phyloP scores from a whole-genome alignment of 1,140 invertebrate species.

The Tribolium castaneum region DNA sequence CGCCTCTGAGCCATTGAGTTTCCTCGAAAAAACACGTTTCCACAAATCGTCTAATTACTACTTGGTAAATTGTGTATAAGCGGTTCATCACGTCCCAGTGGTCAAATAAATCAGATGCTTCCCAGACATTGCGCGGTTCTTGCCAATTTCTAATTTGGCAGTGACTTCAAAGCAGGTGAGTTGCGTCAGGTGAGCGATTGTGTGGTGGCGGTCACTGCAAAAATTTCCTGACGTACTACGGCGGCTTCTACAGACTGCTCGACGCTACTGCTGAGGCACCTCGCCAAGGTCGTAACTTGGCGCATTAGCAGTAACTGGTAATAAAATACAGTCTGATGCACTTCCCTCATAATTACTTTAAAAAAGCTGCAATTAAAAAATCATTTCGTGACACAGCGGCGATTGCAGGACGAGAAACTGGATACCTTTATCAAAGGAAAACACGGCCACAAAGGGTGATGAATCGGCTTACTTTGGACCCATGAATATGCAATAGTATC shows the following conservation, averaged over 20 bases:
- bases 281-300: constrained; percentile 1
- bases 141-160: constrained; percentile 29
- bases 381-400: background rate
- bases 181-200: constrained; percentile 14
- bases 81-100: background rate
- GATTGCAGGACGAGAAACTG: too few relatives aligned
- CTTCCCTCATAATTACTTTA: background rate
- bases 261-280: constrained; percentile 13
- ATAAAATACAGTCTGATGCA: constrained; percentile 7
- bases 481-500: too few relatives aligned
- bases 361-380: background rate
- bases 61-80: background rate
- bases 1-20: background rate
- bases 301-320: constrained; percentile 3
- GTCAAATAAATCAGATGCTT: constrained; percentile 7
- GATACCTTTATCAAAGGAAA: too few relatives aligned
- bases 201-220: constrained; percentile 19
- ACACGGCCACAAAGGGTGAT: background rate
- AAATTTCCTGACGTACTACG: constrained; percentile 21
- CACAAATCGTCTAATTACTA: constrained; percentile 23
- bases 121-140: background rate
- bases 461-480: too few relatives aligned
- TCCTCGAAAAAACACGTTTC: background rate
- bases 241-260: constrained; percentile 12
- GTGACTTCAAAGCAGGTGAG: constrained; percentile 3